A percentile compares a stretch with the other conserved stretches of the same genome.
Evolutionary conservation across 1,140 invertebrate genomes (phyloP).

Genomic region (Drosophila nikananu): DNA sequence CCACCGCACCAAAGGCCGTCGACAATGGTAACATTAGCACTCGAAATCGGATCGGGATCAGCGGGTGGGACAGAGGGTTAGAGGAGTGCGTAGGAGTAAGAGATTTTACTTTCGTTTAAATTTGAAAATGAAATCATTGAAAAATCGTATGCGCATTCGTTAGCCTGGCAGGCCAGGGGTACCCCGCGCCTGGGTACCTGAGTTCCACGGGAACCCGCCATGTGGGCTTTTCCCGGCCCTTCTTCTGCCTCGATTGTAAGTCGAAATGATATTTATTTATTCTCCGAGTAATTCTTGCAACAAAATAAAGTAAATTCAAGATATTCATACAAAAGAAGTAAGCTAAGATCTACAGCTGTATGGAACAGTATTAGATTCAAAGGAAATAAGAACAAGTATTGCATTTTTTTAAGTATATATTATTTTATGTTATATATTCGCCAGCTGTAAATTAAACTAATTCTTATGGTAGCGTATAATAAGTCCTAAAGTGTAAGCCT

Average conservation of each 20-base stretch:
- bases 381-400: background rate
- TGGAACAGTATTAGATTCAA: too few species aligned
- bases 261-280: background rate
- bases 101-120: conserved; percentile 15
- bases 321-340: background rate
- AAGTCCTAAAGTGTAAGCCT: too few species aligned
- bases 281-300: background rate
- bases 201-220: background rate
- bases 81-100: background rate
- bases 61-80: background rate
- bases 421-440: background rate
- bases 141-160: conserved; percentile 10
- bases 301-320: background rate
- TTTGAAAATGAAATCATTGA: conserved; percentile 17
- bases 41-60: conserved; percentile 6
- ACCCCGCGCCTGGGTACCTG: conserved; percentile 2
- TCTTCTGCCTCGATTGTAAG: background rate
- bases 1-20: conserved; percentile 1
- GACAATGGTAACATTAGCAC: conserved; percentile 19
- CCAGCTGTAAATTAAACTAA: background rate
- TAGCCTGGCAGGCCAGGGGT: background rate
- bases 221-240: background rate
- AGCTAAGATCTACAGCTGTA: too few species aligned
- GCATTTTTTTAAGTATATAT: background rate
- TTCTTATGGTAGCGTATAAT: too few species aligned